Evolutionary conservation across 30 jellyfish, hydroid and myxozoan genomes (phyloP).

Genomic region (Mastigias papua): DNA sequence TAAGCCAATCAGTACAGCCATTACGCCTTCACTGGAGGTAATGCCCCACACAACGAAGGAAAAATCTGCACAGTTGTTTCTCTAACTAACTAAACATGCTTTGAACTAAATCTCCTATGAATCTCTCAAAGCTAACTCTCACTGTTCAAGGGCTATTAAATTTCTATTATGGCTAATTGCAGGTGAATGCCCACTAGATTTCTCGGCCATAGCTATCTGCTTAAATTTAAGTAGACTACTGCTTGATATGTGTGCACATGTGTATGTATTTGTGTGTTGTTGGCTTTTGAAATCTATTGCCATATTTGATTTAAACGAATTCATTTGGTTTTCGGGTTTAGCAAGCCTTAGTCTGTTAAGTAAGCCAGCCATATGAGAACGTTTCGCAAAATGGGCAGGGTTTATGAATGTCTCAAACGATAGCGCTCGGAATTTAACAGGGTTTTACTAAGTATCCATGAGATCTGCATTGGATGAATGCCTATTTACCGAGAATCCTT

Average conservation of each 20-base stretch:
- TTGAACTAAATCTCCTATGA: neutral
- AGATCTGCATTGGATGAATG: constrained; percentile 17
- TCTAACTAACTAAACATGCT: neutral
- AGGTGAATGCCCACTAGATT: neutral
- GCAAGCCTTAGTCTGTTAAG: neutral
- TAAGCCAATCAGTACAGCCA: neutral
- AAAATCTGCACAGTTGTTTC: neutral
- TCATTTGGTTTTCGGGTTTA: neutral
- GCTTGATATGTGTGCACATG: no score
- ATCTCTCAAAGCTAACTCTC: neutral
- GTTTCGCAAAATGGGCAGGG: neutral
- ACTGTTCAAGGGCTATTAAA: neutral
- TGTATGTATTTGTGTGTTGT: no score
- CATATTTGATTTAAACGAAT: neutral
- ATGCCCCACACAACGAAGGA: constrained; percentile 3
- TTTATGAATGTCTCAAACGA: neutral
- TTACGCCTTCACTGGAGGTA: neutral
- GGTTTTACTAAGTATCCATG: neutral
- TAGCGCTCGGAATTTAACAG: constrained; percentile 7
- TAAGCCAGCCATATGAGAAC: neutral
- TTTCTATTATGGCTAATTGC: neutral
- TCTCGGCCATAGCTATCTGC: neutral
- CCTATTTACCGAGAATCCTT: neutral
- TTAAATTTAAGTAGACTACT: neutral
- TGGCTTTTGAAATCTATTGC: neutral